A percentile compares a stretch with the other conserved stretches of the same genome.
phyloP scores from a whole-genome alignment of 1,140 invertebrate genomes.

The Anoplolepis gracilipes region DNA sequence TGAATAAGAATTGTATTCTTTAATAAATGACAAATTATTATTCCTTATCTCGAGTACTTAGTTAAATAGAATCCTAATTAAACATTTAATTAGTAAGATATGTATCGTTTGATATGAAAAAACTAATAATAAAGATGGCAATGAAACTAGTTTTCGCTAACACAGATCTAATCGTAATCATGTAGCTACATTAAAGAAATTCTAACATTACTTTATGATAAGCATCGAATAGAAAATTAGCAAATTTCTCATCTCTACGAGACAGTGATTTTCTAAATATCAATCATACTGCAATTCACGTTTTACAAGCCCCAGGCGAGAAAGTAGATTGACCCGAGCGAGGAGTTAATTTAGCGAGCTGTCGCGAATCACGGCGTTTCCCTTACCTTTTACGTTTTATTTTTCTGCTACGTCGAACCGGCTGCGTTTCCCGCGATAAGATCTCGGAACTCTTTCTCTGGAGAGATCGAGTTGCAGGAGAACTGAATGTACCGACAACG shows the following conservation, averaged over 20 bases:
- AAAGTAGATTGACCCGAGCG: constrained; percentile 64
- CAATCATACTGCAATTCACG: constrained; percentile 44
- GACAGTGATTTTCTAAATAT: constrained; percentile 53
- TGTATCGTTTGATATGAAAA: neutral
- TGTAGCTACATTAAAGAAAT: neutral
- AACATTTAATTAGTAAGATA: neutral
- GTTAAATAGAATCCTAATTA: neutral
- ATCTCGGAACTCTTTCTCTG: constrained; percentile 65
- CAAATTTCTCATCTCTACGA: constrained; percentile 12
- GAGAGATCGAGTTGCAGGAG: constrained; percentile 75
- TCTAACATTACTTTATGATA: neutral
- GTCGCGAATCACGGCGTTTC: constrained; percentile 64
- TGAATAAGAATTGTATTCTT: no score
- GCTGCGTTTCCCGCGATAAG: constrained; percentile 74
- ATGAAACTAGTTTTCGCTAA: neutral
- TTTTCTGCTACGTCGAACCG: constrained; percentile 73
- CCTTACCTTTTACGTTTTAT: constrained; percentile 68
- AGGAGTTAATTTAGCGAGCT: constrained; percentile 75
- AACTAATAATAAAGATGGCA: neutral
- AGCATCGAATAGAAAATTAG: neutral
- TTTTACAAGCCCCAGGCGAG: constrained; percentile 50
- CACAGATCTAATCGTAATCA: neutral
- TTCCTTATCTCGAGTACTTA: neutral
- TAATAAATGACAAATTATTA: neutral
- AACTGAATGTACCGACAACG: constrained; percentile 69